A percentile compares a stretch with the other conserved stretches of the same genome.
Conservation (phyloP, 2,888 invertebrate genomes). For the Synergus gifuensis region DNA sequence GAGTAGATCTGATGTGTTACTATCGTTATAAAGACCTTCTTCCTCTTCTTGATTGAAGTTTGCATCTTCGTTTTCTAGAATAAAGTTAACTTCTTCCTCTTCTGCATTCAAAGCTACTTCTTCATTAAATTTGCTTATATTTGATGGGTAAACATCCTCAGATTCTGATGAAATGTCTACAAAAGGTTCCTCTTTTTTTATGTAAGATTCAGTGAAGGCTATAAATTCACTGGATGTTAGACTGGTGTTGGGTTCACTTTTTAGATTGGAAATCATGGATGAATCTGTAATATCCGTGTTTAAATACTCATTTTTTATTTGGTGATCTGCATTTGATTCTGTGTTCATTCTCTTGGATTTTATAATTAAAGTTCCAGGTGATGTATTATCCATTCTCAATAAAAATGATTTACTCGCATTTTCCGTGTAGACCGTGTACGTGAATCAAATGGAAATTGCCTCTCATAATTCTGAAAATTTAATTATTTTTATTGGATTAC, state of each 20-base stretch:
- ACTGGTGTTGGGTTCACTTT: background rate
- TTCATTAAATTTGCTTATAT: background rate
- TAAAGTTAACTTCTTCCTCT: background rate
- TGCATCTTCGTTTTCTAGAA: background rate
- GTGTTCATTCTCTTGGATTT: background rate
- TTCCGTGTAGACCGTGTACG: background rate
- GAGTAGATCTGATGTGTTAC: background rate
- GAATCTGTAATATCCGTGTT: background rate
- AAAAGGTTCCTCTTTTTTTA: constrained; percentile 9
- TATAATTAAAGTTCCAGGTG: background rate
- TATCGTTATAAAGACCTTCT: background rate
- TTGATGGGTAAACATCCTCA: background rate
- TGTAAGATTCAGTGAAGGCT: background rate
- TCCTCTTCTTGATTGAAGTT: background rate
- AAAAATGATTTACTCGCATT: background rate
- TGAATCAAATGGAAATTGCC: background rate
- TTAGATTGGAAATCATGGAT: background rate
- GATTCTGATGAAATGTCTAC: constrained; percentile 21
- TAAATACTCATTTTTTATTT: constrained; percentile 1
- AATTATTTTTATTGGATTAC: background rate
- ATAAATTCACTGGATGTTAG: background rate
- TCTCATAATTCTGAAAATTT: background rate
- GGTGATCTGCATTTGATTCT: background rate
- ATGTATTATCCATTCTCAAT: background rate
- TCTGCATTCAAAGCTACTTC: constrained; percentile 2